Evolutionary conservation across 1,140 invertebrate species (phyloP).

Genomic region (Polyergus mexicanus): DNA sequence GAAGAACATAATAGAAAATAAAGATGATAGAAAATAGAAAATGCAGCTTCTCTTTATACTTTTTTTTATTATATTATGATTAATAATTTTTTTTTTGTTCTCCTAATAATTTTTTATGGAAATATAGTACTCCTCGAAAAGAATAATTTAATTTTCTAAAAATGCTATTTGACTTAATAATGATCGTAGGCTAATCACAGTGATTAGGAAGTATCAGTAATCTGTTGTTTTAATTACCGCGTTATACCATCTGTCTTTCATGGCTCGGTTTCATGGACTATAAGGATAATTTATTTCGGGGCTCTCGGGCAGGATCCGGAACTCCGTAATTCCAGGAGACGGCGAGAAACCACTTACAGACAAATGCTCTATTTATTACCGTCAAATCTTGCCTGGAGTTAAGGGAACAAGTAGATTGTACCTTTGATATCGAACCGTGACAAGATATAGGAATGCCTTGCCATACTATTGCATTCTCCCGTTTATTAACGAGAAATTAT

Average conservation of each 20-base stretch:
- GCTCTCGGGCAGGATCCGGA: background rate
- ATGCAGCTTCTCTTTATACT: background rate
- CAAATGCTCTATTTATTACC: slow-evolving; percentile 59
- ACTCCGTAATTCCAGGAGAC: slow-evolving; percentile 60
- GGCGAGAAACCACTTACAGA: slow-evolving; percentile 56
- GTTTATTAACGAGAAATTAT: slow-evolving; percentile 36
- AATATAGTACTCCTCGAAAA: background rate
- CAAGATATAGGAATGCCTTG: background rate
- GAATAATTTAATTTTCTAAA: slow-evolving; percentile 15
- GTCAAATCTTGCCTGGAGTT: slow-evolving; percentile 34
- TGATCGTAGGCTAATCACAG: background rate
- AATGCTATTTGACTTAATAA: slow-evolving; percentile 32
- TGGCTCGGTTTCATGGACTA: background rate
- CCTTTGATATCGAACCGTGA: background rate
- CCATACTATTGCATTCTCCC: background rate
- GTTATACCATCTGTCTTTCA: background rate
- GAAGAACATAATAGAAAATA: background rate
- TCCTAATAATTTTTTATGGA: background rate
- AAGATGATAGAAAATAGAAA: background rate
- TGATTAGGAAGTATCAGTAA: slow-evolving; percentile 11
- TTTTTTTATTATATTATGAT: background rate
- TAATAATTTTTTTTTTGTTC: background rate
- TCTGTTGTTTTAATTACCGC: background rate
- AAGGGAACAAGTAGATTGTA: slow-evolving; percentile 8
- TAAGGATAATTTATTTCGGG: slow-evolving; percentile 51